A percentile compares a stretch with the other conserved stretches of the same genome.
These are phyloP conservation scores for Sceliomorpha sp. DNA, from an alignment of 2,888 invertebrate genomes.

Conservation along the genomic window DNA sequence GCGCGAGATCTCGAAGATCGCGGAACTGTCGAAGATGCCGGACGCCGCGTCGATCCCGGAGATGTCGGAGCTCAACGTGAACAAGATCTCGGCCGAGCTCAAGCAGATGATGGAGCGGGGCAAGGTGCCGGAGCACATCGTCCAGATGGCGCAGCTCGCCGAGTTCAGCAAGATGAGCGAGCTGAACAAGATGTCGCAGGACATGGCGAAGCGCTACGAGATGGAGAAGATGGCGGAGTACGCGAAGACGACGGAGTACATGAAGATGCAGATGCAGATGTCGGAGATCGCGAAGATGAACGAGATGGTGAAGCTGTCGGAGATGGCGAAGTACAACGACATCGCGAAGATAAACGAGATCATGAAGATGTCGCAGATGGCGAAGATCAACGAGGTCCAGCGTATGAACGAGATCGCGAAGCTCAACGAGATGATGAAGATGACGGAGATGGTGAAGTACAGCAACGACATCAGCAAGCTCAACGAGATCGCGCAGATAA, in stretches of 20 bases:
- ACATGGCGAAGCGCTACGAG: slow-evolving; percentile 76
- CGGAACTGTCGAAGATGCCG: slow-evolving; percentile 77
- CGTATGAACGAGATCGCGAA: slow-evolving; percentile 78
- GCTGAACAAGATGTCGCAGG: slow-evolving; percentile 76
- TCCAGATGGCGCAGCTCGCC: slow-evolving; percentile 78
- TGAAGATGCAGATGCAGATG: slow-evolving; percentile 78
- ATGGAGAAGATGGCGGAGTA: slow-evolving; percentile 79
- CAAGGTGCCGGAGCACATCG: slow-evolving; percentile 78
- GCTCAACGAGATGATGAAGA: slow-evolving; percentile 78
- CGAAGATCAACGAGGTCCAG: slow-evolving; percentile 77
- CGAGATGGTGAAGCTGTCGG: slow-evolving; percentile 76
- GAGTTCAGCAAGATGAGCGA: slow-evolving; percentile 78
- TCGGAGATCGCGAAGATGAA: slow-evolving; percentile 77
- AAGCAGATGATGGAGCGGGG: slow-evolving; percentile 80
- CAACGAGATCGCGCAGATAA: slow-evolving; percentile 76
- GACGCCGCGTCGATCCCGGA: slow-evolving; percentile 76
- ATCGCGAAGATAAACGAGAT: slow-evolving; percentile 77
- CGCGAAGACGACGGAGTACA: slow-evolving; percentile 77
- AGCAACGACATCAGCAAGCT: slow-evolving; percentile 73
- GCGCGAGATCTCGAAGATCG: slow-evolving; percentile 77
- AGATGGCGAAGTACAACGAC: slow-evolving; percentile 77
- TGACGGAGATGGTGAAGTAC: slow-evolving; percentile 78
- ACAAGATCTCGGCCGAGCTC: slow-evolving; percentile 78
- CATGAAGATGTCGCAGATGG: slow-evolving; percentile 78
- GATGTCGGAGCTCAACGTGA: slow-evolving; percentile 79